phyloP scores from a whole-genome alignment of 1,140 invertebrate species.

The Polypedilum pembai region DNA sequence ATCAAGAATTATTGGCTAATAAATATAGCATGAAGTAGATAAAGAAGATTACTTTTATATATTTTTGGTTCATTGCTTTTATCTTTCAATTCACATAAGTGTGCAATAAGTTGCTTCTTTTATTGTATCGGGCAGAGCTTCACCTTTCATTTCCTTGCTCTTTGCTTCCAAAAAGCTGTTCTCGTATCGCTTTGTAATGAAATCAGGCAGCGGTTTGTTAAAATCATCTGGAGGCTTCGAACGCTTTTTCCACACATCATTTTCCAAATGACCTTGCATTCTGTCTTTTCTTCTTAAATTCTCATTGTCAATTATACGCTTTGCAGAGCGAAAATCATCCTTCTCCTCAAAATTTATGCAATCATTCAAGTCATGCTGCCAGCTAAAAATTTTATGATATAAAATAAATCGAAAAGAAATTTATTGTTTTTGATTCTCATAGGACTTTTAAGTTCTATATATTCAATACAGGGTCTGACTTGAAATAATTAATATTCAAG shows the following conservation, averaged over 20 bases:
- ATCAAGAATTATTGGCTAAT: slow-evolving; percentile 16
- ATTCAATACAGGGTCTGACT: too few species aligned
- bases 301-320: slow-evolving; percentile 63
- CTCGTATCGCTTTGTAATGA: slow-evolving; percentile 57
- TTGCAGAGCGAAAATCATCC: slow-evolving; percentile 54
- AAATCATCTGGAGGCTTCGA: slow-evolving; percentile 68
- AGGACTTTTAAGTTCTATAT: too few species aligned
- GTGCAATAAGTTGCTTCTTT: slow-evolving; percentile 20
- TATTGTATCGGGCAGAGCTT: neutral
- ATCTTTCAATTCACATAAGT: neutral
- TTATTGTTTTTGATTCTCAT: too few species aligned
- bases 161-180: slow-evolving; percentile 57
- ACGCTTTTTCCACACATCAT: slow-evolving; percentile 71
- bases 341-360: slow-evolving; percentile 59
- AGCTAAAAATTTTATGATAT: slow-evolving; percentile 45
- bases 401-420: too few species aligned
- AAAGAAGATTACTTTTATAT: neutral
- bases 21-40: slow-evolving; percentile 2
- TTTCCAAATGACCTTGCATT: slow-evolving; percentile 57
- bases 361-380: slow-evolving; percentile 68
- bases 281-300: slow-evolving; percentile 52
- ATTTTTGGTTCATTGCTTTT: neutral
- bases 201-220: slow-evolving; percentile 67
- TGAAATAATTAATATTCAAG: neutral
- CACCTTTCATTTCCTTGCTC: slow-evolving; percentile 53